Evolutionary conservation across 2,888 invertebrate genomes (phyloP).

Genomic region (Eristalis tenax): DNA sequence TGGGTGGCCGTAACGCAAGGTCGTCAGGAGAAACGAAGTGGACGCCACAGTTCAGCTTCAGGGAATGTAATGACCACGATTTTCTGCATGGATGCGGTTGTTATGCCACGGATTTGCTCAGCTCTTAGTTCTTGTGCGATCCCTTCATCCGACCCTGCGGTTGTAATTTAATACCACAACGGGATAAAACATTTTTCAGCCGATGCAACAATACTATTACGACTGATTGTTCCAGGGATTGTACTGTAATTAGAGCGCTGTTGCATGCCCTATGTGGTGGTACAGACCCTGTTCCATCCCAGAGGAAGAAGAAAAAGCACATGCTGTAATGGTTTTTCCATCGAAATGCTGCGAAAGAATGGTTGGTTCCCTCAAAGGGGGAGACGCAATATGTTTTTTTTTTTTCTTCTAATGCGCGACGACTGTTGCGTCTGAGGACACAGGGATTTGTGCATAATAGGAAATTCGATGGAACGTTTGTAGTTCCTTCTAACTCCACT

Average conservation of each 20-base stretch:
- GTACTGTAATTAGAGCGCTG: slow-evolving; percentile 30
- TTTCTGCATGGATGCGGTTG: slow-evolving; percentile 59
- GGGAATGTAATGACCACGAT: slow-evolving; percentile 53
- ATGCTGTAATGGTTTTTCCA: not conserved
- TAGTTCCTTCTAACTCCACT: no score
- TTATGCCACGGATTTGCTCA: slow-evolving; percentile 36
- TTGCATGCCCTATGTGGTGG: not conserved
- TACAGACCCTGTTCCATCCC: no score
- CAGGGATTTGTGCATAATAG: no score
- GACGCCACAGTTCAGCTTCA: slow-evolving; percentile 20
- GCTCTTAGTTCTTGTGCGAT: not conserved
- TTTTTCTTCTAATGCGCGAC: no score
- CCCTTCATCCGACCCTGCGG: slow-evolving; percentile 4
- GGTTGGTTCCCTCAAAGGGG: no score
- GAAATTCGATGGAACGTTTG: no score
- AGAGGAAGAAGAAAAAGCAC: not conserved
- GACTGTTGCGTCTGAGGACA: no score
- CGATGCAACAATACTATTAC: slow-evolving; percentile 33
- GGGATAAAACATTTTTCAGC: slow-evolving; percentile 18
- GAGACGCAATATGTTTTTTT: no score
- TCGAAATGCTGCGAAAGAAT: no score
- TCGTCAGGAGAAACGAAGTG: slow-evolving; percentile 24
- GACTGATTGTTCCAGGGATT: slow-evolving; percentile 31
- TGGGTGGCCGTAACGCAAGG: slow-evolving; percentile 36
- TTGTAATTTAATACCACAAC: slow-evolving; percentile 34